Base-by-base conservation (phyloP, 2,888 invertebrate species). In the Anoncus sp. region DNA sequence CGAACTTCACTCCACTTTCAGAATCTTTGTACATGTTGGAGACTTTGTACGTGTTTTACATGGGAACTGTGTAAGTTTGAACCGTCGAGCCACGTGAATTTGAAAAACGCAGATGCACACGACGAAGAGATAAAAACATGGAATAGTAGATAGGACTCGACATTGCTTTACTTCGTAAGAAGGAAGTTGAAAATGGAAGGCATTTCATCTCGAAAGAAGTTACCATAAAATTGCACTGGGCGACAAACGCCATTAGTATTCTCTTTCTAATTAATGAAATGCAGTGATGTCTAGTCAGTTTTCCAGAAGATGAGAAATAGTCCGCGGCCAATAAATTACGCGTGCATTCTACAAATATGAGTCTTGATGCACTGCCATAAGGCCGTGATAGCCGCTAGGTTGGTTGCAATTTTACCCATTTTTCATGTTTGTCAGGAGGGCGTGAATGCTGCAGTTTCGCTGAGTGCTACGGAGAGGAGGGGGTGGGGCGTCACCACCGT, bases 381-480 rank as follows among this genome's bases (percentile, higher is more conserved):
- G 75, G 59, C 6, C n/a, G 35, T n/a, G 51, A 12, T 27, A 35
- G 60, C 35, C 40, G 16, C 20, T 7, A 16, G 45, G 55, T 31
- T 22, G 55, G 20, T 14, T 45, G 65, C 10, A 14, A 27, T 55
- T 69, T 55, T 78, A 76, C 77, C 86, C 83, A 87, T 88, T 87
- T 88, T 87, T 88, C 88, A 86, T 85, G 79, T 57, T 57, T 60
- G 40, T 43, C 38, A 70, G 16, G 38, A 49, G 6, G 18, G 35
- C n/a, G 12, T 2, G 40, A 31, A 22, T 14, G 38, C 49, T 18
- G 12, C n/a, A 35, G 60, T 27, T 69, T 69, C 40, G 6, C n/a
- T 12, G 24, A 18, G 14, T 18, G 7, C 27, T 6, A n/a, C n/a
- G n/a, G n/a, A n/a, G n/a, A n/a, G n/a, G n/a, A n/a, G n/a, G n/a